These are phyloP conservation scores for Epistrophella euchroma DNA, from an alignment of 2,888 invertebrate genomes.

Conservation along the genomic window DNA sequence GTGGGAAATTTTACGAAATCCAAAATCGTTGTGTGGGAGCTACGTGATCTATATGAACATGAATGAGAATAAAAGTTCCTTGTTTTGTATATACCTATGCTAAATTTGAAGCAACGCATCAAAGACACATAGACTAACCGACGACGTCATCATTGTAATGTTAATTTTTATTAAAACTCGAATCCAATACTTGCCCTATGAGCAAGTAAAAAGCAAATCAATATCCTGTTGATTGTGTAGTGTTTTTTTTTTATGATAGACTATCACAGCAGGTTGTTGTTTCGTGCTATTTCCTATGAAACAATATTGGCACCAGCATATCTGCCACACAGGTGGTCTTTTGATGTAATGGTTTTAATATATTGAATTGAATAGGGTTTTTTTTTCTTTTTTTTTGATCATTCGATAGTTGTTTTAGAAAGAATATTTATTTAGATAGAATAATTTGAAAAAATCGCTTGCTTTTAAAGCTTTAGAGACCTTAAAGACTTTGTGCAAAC, in stretches of 20 bases:
- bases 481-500: no score
- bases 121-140: no score
- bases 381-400: background rate
- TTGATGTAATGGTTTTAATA: background rate
- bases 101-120: no score
- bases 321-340: conserved; percentile 18
- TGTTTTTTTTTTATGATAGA: background rate
- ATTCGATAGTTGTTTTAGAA: no score
- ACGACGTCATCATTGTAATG: no score
- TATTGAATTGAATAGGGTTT: background rate
- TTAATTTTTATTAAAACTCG: no score
- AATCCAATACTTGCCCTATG: no score
- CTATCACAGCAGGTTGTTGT: conserved; percentile 12
- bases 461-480: background rate
- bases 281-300: conserved; percentile 19
- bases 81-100: no score
- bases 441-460: background rate
- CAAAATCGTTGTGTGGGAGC: no score
- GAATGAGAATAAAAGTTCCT: no score
- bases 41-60: no score
- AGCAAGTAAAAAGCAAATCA: background rate
- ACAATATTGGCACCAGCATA: background rate
- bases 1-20: no score
- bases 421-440: background rate
- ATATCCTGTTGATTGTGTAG: conserved; percentile 32